Percentiles rank a stretch among this genome's conserved stretches.
Evolutionary conservation across 2,797 vertebrate genomes (phyloP).

Genomic region (Aratinga solstitialis): DNA sequence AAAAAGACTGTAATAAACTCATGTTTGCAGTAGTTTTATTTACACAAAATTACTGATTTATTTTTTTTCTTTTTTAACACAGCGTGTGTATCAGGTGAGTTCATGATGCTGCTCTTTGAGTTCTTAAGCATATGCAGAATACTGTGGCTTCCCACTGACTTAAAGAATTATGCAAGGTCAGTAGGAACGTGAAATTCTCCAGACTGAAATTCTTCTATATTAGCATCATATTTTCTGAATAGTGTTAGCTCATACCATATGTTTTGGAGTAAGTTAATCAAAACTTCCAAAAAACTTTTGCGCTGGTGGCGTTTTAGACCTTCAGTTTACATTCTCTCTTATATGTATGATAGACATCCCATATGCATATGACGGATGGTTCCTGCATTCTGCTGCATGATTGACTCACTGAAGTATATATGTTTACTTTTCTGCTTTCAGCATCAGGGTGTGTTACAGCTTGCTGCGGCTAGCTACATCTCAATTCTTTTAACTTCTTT

Average conservation of each 20-base stretch:
- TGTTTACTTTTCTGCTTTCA: not conserved
- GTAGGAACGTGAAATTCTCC: not conserved
- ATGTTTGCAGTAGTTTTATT: not conserved
- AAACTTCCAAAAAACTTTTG: not conserved
- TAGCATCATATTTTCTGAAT: not conserved
- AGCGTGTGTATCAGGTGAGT: not conserved
- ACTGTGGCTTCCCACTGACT: not conserved
- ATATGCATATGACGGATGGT: not conserved
- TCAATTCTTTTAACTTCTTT: not conserved
- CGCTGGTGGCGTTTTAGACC: not conserved
- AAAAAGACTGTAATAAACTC: not conserved
- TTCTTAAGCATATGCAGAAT: not conserved
- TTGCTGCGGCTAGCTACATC: not conserved
- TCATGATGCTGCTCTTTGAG: not conserved
- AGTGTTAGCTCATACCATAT: not conserved
- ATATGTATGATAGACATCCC: rapidly evolving
- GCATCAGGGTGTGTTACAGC: not conserved
- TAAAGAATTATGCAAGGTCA: not conserved
- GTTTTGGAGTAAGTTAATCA: not conserved
- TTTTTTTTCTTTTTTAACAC: not conserved
- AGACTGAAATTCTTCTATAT: not conserved
- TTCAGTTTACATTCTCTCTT: not conserved
- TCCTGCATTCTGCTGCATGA: not conserved
- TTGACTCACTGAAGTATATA: not conserved
- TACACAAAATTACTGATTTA: not conserved